Evolutionary conservation across 2,113 vertebrate species (phyloP).

Genomic region (Festucalex cinctus): DNA sequence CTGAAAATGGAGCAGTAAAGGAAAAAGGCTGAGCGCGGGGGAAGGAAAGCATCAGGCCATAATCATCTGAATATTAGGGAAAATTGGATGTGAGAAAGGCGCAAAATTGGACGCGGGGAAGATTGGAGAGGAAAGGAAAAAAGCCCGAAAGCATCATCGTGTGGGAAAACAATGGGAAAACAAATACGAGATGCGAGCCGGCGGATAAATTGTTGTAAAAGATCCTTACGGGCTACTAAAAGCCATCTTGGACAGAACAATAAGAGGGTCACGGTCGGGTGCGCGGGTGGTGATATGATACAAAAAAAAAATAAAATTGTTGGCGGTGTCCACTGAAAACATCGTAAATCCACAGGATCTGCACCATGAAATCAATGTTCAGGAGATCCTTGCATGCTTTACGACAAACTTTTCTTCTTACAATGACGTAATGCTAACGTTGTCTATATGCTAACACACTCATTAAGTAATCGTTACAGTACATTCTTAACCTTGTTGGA

Average conservation of each 20-base stretch:
- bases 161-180: slow-evolving; percentile 64
- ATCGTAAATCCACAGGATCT: not conserved
- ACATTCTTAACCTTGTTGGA: too few relatives aligned
- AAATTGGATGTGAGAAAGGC: slow-evolving; percentile 63
- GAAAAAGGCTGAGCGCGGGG: slow-evolving; percentile 34
- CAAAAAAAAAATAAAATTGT: not conserved
- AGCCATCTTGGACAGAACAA: slow-evolving; percentile 50
- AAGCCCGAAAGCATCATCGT: slow-evolving; percentile 59
- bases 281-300: not conserved
- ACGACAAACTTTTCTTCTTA: not conserved
- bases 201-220: slow-evolving; percentile 53
- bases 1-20: slow-evolving; percentile 38
- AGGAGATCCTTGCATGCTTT: not conserved
- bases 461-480: too few relatives aligned
- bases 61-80: slow-evolving; percentile 70
- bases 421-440: too few relatives aligned
- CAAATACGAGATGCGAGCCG: slow-evolving; percentile 44
- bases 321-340: slow-evolving; percentile 7
- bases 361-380: not conserved
- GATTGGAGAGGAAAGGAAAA: slow-evolving; percentile 43
- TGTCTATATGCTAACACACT: too few relatives aligned
- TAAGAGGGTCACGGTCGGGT: slow-evolving; percentile 57
- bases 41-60: slow-evolving; percentile 60
- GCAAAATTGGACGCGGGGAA: slow-evolving; percentile 66
- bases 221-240: slow-evolving; percentile 57